Evolutionary conservation across 2,888 invertebrate species (phyloP), one percentile per base, ranked within the genome.

Genomic region (Polyommatus iphigenia): DNA sequence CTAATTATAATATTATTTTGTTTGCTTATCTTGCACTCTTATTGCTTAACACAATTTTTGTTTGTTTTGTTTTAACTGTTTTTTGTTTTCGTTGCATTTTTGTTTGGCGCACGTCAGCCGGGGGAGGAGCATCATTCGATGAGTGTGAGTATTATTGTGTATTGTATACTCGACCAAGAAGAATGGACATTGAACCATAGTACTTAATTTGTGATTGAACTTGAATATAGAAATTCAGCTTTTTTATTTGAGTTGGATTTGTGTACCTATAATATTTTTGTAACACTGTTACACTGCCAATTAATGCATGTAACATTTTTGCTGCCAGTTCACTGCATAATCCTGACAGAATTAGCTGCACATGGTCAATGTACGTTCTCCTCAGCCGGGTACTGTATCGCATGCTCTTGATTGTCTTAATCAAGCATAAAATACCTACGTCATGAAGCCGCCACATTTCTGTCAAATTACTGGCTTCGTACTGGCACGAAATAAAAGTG

Each of bases 51-150:
- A 83, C 82, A 77, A 81, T 86, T 87, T 85, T 87, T 87, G 87
- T 87, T 87, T 91, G 88, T 87, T 87, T 87, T 91, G 88, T 87
- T 88, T 88, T 92, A 91, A 91, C 85, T 82, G 90, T 87, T 92
- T 84, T 90, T 84, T 90, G 88, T 91, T 90, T 92, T 91, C 89
- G 88, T 93, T 92, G 93, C 92, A 91, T 93, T 87, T 90, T 91
- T 91, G 92, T 91, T 90, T 90, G 91, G 89, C 86, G 91, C 89
- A 89, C 89, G 54, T 73, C 93, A 95, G 94, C 93, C 95, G 91
- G 95, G 96, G 95, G 96, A 95, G 93, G 96, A 96, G 95, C 96
- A 95, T 93, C 95, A 95, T 95, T 95, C 96, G 95, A 95, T 95
- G 95, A 96, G 95, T 96, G 96, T 96, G 95, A 95, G 96, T 95